Base-by-base conservation (phyloP, 2,888 invertebrate genomes). In the Cryptosula pallasiana region DNA sequence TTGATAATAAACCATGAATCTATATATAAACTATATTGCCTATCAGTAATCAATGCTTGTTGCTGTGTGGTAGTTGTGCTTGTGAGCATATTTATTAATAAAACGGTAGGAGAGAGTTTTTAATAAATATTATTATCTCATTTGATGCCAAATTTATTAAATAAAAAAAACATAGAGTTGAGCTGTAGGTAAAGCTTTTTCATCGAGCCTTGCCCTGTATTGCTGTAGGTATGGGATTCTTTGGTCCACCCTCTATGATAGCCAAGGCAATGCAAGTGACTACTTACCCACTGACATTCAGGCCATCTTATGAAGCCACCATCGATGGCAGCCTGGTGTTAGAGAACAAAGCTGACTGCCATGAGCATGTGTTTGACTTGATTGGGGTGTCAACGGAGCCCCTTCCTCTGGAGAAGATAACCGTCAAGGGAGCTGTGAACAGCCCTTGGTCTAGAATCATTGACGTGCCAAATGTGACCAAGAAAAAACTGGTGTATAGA, bases 401-500 rank as follows among this genome's bases (percentile, higher is more conserved):
- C 20, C 77, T 82, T 29, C 81, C 84, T n/a, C 76, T 84, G 35
- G 84, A 84, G 55, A 78, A 80, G 69, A 76, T 85, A 25, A 75
- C 76, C 58, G 73, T 85, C n/a, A 77, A 78, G 34, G 78, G 80
- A 72, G 78, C 77, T 58, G 84, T 81, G 69, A 82, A 81, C 20
- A 36, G 32, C 5, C 74, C 70, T 54, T 70, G 70, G 70, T 70
- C 70, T 36, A 36, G 45, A 23, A 32, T 70, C 3, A 29, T 70
- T 45, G 78, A 79, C 71, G 76, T 84, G 13, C 84, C 83, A 1
- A 84, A 84, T 75, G 77, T 78, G 9, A 83, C 83, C n/a, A 79
- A 77, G 73, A 81, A 79, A 77, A 83, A 82, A 71, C 76, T 83
- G 27, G 78, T 78, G 71, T 84, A 81, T 74, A 77, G 72, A 75